These are phyloP conservation scores for Rhinopomastus cyanomelas DNA, from an alignment of 2,113 vertebrate genomes.

Conservation along the genomic window DNA sequence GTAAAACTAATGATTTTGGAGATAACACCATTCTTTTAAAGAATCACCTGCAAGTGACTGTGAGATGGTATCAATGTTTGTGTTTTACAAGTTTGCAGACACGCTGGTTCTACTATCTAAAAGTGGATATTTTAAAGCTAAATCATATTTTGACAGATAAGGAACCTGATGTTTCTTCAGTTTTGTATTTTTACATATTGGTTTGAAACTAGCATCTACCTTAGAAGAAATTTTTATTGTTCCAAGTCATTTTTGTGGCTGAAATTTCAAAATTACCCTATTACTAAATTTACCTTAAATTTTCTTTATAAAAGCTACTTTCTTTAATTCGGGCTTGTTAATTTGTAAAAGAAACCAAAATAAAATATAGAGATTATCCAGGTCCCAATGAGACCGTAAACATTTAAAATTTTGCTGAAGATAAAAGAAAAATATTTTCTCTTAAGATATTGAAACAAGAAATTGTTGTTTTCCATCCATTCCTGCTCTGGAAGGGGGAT, in stretches of 20 bases:
- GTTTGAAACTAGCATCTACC: background rate
- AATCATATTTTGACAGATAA: background rate
- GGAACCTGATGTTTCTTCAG: background rate
- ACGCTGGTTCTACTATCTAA: background rate
- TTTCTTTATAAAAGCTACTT: background rate
- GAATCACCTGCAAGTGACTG: background rate
- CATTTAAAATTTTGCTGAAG: background rate
- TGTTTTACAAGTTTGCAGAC: background rate
- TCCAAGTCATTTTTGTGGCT: background rate
- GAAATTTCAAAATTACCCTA: background rate
- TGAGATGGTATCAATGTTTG: background rate
- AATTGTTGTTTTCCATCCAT: too few species aligned
- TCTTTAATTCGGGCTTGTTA: background rate
- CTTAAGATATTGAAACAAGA: background rate
- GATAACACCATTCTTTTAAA: background rate
- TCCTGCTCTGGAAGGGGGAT: too few species aligned
- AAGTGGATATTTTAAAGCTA: background rate
- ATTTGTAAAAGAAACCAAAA: background rate
- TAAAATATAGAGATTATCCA: background rate
- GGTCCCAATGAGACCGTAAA: background rate
- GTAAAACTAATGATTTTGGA: background rate
- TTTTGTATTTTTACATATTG: background rate
- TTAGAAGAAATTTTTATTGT: background rate
- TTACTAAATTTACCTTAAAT: too few species aligned
- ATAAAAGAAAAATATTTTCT: background rate